A percentile compares a stretch with the other conserved stretches of the same genome.
These are phyloP conservation scores for Helicoverpa zea DNA, from an alignment of 1,140 invertebrate genomes.

Conservation along the genomic window DNA sequence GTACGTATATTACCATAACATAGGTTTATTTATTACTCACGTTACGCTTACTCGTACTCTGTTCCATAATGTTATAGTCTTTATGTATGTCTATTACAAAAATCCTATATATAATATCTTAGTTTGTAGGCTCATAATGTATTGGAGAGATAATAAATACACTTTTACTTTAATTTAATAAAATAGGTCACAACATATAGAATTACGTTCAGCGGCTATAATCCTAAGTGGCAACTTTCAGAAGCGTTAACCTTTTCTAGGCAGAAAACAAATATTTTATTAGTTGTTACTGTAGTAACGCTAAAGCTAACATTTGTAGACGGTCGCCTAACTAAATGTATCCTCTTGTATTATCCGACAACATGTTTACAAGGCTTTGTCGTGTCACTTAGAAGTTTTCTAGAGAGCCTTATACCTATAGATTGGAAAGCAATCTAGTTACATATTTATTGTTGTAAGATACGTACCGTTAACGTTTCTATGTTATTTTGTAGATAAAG, in stretches of 20 bases:
- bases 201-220: background rate
- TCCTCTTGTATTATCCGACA: constrained; percentile 6
- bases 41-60: too few relatives aligned
- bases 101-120: too few relatives aligned
- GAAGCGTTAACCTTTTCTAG: constrained; percentile 18
- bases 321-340: constrained; percentile 26
- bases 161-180: background rate
- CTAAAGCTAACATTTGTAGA: constrained; percentile 25
- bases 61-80: too few relatives aligned
- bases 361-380: constrained; percentile 18
- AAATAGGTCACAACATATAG: background rate
- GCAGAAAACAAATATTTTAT: constrained; percentile 32
- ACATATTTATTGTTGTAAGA: background rate
- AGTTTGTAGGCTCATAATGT: too few relatives aligned
- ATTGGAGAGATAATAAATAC: too few relatives aligned
- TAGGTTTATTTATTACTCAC: too few relatives aligned
- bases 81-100: too few relatives aligned
- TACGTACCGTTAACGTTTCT: too few relatives aligned
- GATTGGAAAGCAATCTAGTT: background rate
- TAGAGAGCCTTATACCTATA: background rate
- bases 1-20: too few relatives aligned
- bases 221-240: background rate
- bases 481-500: too few relatives aligned
- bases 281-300: constrained; percentile 12
- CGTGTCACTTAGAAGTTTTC: constrained; percentile 7